A percentile compares a stretch with the other conserved stretches of the same genome.
Conservation (phyloP, 2,797 vertebrate species). For the Pangasius djambal region DNA sequence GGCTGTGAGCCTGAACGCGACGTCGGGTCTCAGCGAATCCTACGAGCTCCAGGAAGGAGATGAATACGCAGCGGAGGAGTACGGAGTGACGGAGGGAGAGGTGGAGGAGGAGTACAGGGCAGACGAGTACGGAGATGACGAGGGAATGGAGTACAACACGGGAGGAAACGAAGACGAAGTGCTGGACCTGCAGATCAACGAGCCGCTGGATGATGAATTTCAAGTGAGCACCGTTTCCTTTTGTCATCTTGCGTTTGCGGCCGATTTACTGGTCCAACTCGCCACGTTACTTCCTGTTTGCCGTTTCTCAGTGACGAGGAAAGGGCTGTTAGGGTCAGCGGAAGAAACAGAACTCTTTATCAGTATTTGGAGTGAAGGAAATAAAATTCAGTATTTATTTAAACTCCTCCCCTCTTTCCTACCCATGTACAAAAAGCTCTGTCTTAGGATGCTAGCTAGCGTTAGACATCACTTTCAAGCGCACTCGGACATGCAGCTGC, state of each 20-base stretch:
- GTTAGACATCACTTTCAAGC: too few relatives aligned
- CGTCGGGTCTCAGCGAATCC: slow-evolving; percentile 76
- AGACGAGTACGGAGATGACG: slow-evolving; percentile 77
- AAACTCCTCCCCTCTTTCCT: neutral
- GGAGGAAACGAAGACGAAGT: slow-evolving; percentile 88
- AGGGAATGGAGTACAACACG: slow-evolving; percentile 82
- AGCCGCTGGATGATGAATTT: slow-evolving; percentile 92
- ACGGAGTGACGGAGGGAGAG: slow-evolving; percentile 69
- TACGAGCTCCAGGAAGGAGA: slow-evolving; percentile 80
- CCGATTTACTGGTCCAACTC: too few relatives aligned
- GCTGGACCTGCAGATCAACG: slow-evolving; percentile 94
- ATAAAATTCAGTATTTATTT: too few relatives aligned
- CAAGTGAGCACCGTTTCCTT: slow-evolving; percentile 79
- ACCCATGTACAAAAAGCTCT: neutral
- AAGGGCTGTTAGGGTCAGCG: too few relatives aligned
- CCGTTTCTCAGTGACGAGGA: neutral
- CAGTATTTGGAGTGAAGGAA: too few relatives aligned
- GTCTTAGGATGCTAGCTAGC: neutral
- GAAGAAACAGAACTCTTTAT: too few relatives aligned
- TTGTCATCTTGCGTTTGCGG: too few relatives aligned
- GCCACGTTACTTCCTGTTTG: neutral
- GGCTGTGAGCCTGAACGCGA: slow-evolving; percentile 80
- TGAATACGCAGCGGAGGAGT: slow-evolving; percentile 80
- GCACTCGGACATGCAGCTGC: too few relatives aligned
- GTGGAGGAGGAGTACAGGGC: slow-evolving; percentile 55